Evolutionary conservation across 2,113 vertebrate species (phyloP).

Genomic region (Plectropomus leopardus): DNA sequence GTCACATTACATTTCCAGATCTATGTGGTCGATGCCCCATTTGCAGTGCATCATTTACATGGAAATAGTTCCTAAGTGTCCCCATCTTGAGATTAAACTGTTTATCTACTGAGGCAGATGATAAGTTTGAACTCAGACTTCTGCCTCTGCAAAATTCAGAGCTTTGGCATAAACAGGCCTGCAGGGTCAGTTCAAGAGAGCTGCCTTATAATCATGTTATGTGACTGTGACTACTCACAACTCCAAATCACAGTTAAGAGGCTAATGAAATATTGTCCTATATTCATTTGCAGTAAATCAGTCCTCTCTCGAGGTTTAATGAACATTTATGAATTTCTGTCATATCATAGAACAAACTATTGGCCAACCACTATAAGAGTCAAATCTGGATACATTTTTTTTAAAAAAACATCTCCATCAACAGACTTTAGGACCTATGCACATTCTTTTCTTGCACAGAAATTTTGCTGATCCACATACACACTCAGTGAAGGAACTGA

Average conservation of each 20-base stretch:
- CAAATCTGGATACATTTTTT: background rate
- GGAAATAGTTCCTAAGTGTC: conserved; percentile 22
- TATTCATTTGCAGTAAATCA: too few species aligned
- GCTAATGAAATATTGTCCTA: background rate
- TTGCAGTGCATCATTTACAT: conserved; percentile 42
- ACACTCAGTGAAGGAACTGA: background rate
- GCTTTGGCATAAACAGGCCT: conserved; percentile 21
- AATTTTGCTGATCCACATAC: background rate
- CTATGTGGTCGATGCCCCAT: conserved; percentile 24
- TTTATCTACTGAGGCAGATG: conserved; percentile 36
- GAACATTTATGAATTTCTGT: background rate
- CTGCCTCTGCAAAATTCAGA: conserved; percentile 9
- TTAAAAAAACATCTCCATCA: background rate
- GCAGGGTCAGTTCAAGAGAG: conserved; percentile 18
- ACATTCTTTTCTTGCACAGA: background rate
- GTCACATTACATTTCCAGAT: conserved; percentile 30
- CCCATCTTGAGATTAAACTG: conserved; percentile 21
- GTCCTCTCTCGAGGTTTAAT: too few species aligned
- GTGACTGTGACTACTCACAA: conserved; percentile 3
- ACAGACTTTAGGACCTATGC: background rate
- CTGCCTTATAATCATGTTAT: conserved; percentile 12
- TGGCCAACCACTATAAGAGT: background rate
- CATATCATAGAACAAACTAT: background rate
- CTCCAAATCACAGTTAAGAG: background rate
- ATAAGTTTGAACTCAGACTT: conserved; percentile 5